A percentile compares a stretch with the other conserved stretches of the same genome.
phyloP scores from a whole-genome alignment of 2,888 invertebrate species.

The Dugesia japonica region DNA sequence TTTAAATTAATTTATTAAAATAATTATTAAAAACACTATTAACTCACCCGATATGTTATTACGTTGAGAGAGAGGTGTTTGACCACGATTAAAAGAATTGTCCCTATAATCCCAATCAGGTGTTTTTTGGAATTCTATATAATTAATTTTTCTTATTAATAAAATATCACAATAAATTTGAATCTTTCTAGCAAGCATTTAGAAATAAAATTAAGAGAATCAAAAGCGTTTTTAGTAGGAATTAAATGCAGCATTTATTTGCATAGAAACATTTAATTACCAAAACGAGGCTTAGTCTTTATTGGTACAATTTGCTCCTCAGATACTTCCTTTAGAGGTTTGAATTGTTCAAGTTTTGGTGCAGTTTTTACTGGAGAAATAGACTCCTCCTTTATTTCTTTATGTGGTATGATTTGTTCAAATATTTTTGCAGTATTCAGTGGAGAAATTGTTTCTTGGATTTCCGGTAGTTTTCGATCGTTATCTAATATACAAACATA shows the following conservation, averaged over 20 bases:
- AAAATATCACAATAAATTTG: neutral
- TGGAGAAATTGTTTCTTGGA: neutral
- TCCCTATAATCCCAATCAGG: neutral
- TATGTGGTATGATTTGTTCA: neutral
- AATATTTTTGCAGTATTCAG: neutral
- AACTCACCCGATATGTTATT: neutral
- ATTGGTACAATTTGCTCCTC: neutral
- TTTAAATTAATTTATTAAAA: too few species aligned
- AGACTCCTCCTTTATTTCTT: neutral
- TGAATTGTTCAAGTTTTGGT: neutral
- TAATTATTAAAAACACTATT: too few species aligned
- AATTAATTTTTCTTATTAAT: neutral
- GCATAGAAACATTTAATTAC: neutral
- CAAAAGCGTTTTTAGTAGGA: neutral
- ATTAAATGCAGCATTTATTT: too few species aligned
- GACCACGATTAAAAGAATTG: neutral
- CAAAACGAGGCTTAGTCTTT: too few species aligned
- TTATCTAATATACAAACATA: neutral
- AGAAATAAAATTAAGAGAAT: neutral
- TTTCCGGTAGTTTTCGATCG: neutral
- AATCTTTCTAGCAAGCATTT: neutral
- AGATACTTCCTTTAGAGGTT: neutral
- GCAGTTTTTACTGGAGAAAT: neutral
- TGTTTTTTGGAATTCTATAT: neutral
- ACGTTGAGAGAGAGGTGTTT: neutral